Evolutionary conservation across 1,140 invertebrate genomes (phyloP), one percentile per base, ranked within the genome.

Genomic region (Atopsyche davidsoni): DNA sequence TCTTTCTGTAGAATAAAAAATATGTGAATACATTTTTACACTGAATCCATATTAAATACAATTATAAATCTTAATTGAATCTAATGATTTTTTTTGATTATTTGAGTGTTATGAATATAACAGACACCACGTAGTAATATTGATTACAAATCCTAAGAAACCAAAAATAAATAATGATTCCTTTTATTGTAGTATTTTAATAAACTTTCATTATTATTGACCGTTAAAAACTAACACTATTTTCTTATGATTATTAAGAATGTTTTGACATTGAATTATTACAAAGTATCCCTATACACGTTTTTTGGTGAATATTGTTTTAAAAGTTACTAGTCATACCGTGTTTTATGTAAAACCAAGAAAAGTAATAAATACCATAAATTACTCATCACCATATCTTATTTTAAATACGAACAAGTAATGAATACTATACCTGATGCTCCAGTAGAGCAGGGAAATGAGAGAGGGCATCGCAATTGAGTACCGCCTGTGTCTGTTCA

Each of bases 401-500:
- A 9, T 9, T 10, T 38, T 14, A 14, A 10, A 3, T 24, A 7
- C 7, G 32, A 34, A 14, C 10, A 59, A 56, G 51, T n/a, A n/a
- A n/a, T n/a, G n/a, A n/a, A n/a, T n/a, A n/a, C n/a, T n/a, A n/a
- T 55, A 74, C 72, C 39, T 82, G 80, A 76, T 98, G 95, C 36
- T 84, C 84, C 16, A 98, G 73, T 38, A 99, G 76, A 46, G 84
- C 81, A 13, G 87, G 87, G 69, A 96, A 96, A 72, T 98, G 90
- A 42, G 85, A 84, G 7, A 99, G 76, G 13, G 93, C 96, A 60
- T 92, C 92, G 70, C 84, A 92, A 67, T 95, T 90, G 34, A 97
- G 77, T 21, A 96, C 93, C 40, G 88, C 78, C 75, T 98, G 96
- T 4, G 96, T 99, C 68, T 99, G 96, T 57, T 98, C 94, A 69